A percentile compares a stretch with the other conserved stretches of the same genome.
phyloP scores from a whole-genome alignment of 2,113 vertebrate species.

The Heliornis fulica region DNA sequence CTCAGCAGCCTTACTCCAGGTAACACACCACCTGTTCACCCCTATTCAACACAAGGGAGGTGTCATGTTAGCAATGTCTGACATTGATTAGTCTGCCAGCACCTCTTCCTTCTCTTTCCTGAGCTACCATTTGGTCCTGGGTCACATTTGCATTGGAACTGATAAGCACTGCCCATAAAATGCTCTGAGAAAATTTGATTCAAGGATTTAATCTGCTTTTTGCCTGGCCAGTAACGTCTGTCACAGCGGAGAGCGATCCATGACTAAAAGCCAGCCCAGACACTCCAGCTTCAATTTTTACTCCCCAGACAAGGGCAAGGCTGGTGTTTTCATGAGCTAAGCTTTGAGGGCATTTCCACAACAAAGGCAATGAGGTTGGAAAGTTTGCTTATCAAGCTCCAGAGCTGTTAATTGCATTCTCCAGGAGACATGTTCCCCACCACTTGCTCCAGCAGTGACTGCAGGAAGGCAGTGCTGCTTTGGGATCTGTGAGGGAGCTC shows the following conservation, averaged over 20 bases:
- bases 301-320: not conserved
- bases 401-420: not conserved
- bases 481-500: not conserved
- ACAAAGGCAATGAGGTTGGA: not conserved
- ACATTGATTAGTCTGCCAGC: not conserved
- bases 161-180: not conserved
- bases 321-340: not conserved
- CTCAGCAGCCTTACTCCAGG: not conserved
- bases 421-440: fast-evolving
- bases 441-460: not conserved
- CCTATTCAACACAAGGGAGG: fast-evolving
- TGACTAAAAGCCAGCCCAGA: not conserved
- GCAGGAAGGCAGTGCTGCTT: not conserved
- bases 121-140: not conserved
- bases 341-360: not conserved
- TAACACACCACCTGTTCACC: not conserved
- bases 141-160: not conserved
- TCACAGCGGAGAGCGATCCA: not conserved
- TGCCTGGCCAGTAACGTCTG: not conserved
- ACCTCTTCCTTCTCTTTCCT: not conserved
- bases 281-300: not conserved
- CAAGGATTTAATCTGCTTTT: not conserved
- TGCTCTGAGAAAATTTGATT: not conserved
- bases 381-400: not conserved
- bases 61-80: not conserved